Evolutionary conservation across 1,140 invertebrate genomes (phyloP), one percentile per base, ranked within the genome.

Genomic region (Armadillidium nasatum): DNA sequence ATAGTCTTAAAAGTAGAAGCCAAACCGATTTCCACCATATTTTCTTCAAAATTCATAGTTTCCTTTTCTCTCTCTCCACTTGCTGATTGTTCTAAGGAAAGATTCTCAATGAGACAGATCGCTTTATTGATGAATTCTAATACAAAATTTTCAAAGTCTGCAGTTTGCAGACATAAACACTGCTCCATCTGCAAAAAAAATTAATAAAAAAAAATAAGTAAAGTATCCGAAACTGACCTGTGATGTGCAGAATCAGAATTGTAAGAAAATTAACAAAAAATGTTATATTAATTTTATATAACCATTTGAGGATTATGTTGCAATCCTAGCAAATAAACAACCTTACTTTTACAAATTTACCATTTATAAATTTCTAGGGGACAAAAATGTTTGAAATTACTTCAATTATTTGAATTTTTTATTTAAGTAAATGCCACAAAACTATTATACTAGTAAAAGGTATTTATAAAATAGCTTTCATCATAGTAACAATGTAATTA

Each of bases 141-240:
- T 4, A 96, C 88, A 84, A 97, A 96, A 82, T 94, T 92, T 86
- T 97, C 94, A 82, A 97, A 92, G 76, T 91, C 88, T 0, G 91
- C 91, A 0, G 94, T 94, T 19, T 90, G 89, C 79, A 91, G 89
- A 84, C 92, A 94, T 3, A 94, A 86, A 67, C 91, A 85, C 74
- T 89, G 87, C 81, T 95, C 92, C 72, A 91, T 88, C 88, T 89
- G 79, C 10, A 45, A 44, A 73, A n/a, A n/a, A n/a, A n/a, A n/a
- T n/a, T n/a, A n/a, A n/a, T n/a, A 60, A 60, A 10, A 60, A 54
- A 43, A 73, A 74, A 45, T 46, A n/a, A n/a, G n/a, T n/a, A n/a
- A n/a, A n/a, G n/a, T n/a, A n/a, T n/a, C n/a, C 13, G 4, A 7
- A 60, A 11, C 54, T 11, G n/a, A 11, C 11, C 54, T n/a, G 54